These are phyloP conservation scores for Mesocentrotus franciscanus DNA, from an alignment of 53 echinoderm and acorn worm genomes.

Conservation along the genomic window DNA sequence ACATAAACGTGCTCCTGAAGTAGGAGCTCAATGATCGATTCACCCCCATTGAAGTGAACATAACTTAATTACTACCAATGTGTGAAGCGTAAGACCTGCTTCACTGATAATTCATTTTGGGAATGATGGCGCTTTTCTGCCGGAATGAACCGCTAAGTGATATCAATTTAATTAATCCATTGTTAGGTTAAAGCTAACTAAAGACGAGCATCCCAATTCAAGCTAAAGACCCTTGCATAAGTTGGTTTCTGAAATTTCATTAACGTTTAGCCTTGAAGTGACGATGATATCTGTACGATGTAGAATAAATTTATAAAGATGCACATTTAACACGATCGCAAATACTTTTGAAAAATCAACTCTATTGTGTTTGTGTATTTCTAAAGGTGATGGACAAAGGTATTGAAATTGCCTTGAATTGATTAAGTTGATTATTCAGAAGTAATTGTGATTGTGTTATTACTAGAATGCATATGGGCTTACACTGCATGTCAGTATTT, in stretches of 20 bases:
- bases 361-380: neutral
- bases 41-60: neutral
- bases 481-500: no score
- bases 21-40: neutral
- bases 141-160: neutral
- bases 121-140: neutral
- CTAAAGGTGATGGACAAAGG: no score
- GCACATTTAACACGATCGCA: neutral
- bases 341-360: neutral
- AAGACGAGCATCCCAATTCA: neutral
- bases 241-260: neutral
- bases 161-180: conserved; percentile 18
- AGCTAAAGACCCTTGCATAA: neutral
- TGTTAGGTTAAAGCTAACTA: neutral
- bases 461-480: no score
- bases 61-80: neutral
- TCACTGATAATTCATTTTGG: neutral
- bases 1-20: neutral
- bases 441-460: no score
- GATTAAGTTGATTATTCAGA: no score
- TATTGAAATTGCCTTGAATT: no score
- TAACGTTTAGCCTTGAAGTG: neutral
- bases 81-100: neutral
- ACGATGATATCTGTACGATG: neutral
- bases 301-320: neutral